Conservation (phyloP, 2,113 vertebrate species). For the Alosa alosa region DNA sequence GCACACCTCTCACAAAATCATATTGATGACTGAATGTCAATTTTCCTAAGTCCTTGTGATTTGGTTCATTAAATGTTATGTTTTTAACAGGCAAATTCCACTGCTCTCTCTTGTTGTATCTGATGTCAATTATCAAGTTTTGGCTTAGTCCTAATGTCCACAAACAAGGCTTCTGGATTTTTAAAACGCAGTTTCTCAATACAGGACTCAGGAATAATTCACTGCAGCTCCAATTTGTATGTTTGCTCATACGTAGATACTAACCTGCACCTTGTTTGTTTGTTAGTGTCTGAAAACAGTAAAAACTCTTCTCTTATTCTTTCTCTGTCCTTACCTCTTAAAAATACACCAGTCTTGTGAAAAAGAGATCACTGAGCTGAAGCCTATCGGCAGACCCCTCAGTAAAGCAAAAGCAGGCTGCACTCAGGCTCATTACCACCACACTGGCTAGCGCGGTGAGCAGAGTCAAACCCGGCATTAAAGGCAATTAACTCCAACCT, state of each 20-base stretch:
- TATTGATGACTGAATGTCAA: no score
- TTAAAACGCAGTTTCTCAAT: not conserved
- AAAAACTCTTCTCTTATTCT: not conserved
- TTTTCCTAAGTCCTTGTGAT: not conserved
- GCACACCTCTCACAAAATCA: no score
- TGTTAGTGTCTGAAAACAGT: not conserved
- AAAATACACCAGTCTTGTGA: not conserved
- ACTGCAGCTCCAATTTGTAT: not conserved
- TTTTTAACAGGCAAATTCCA: not conserved
- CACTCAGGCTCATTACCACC: conserved; percentile 28
- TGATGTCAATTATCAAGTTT: not conserved
- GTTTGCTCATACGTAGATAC: not conserved
- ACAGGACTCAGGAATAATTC: not conserved
- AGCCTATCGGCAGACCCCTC: not conserved
- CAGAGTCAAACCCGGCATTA: conserved; percentile 6
- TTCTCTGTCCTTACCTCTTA: not conserved
- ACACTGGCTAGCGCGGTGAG: not conserved
- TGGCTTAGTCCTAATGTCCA: not conserved
- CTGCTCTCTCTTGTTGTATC: not conserved
- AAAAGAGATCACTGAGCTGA: not conserved
- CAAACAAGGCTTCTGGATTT: not conserved
- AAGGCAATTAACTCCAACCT: conserved; percentile 17
- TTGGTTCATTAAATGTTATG: not conserved
- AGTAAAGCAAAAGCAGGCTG: not conserved
- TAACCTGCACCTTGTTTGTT: not conserved